These are phyloP conservation scores for Peromyscus leucopus DNA, from an alignment of 2,113 vertebrate species.

Conservation along the genomic window DNA sequence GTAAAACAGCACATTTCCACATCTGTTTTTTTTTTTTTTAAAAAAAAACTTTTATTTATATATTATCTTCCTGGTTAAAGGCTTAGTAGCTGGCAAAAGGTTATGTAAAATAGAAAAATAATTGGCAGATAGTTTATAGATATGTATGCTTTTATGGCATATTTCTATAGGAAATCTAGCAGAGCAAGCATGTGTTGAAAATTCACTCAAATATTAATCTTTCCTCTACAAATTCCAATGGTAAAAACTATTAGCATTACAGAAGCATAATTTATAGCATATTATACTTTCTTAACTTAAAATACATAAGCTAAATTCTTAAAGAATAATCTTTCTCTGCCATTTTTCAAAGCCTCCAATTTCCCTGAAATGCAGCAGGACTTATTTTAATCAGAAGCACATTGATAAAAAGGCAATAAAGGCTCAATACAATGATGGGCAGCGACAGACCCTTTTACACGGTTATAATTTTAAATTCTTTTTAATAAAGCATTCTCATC, in stretches of 20 bases:
- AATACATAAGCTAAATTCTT: too few relatives aligned
- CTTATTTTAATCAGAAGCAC: slow-evolving; percentile 27
- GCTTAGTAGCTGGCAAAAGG: neutral
- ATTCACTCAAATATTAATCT: slow-evolving; percentile 36
- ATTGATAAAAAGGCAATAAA: neutral
- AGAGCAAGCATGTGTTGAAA: slow-evolving; percentile 25
- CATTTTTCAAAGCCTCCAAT: neutral
- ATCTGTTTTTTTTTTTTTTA: neutral
- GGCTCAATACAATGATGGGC: neutral
- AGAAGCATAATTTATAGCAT: neutral
- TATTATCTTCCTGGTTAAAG: slow-evolving; percentile 34
- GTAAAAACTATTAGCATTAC: neutral
- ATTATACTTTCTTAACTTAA: slow-evolving; percentile 30
- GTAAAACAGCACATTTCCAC: neutral
- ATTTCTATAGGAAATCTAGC: neutral
- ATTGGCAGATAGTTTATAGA: slow-evolving; percentile 33
- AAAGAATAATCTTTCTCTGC: slow-evolving; percentile 14
- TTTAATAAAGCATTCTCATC: slow-evolving; percentile 4
- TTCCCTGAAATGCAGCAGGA: neutral
- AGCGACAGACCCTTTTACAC: neutral
- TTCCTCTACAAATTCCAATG: slow-evolving; percentile 11
- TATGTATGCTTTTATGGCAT: neutral
- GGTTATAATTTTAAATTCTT: slow-evolving; percentile 64
- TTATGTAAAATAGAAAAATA: slow-evolving; percentile 30
- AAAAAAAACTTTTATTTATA: slow-evolving; percentile 20